Percentiles rank a stretch among this genome's conserved stretches.
Evolutionary conservation across 2,797 vertebrate genomes (phyloP).

Genomic region (Pangasius macronema): DNA sequence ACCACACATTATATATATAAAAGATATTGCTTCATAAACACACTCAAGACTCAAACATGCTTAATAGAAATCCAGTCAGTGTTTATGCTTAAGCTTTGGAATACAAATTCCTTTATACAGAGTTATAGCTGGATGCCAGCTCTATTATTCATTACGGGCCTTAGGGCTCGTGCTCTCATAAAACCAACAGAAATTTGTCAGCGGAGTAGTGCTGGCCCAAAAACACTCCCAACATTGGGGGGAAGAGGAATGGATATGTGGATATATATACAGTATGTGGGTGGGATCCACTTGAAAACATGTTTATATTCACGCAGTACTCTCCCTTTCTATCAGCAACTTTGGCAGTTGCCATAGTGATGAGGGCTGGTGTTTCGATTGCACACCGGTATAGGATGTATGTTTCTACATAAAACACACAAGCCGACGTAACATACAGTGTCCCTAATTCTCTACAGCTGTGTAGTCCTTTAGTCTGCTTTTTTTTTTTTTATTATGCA

Average conservation of each 20-base stretch:
- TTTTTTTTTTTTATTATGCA: background rate
- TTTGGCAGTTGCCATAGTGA: constrained; percentile 66
- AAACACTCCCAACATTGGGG: background rate
- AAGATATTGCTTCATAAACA: background rate
- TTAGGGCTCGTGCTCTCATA: constrained; percentile 21
- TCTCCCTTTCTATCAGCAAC: constrained; percentile 49
- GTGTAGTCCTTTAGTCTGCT: background rate
- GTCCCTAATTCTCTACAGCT: too few species aligned
- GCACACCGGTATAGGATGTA: too few species aligned
- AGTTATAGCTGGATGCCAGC: constrained; percentile 10
- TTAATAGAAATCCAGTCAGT: constrained; percentile 13
- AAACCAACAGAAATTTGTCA: constrained; percentile 34
- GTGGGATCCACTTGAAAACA: constrained; percentile 37
- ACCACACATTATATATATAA: background rate
- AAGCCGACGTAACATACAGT: too few species aligned
- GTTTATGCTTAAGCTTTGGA: constrained; percentile 3
- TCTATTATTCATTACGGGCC: constrained; percentile 14
- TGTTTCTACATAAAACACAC: too few species aligned
- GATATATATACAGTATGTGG: constrained; percentile 36
- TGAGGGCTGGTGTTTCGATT: constrained; percentile 57
- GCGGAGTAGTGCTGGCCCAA: background rate
- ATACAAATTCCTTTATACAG: constrained; percentile 20
- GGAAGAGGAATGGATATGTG: constrained; percentile 18
- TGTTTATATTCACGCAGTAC: constrained; percentile 31
- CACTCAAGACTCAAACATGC: background rate